Evolutionary conservation across 2,113 vertebrate species (phyloP).

Genomic region (Epinephelus fuscoguttatus): DNA sequence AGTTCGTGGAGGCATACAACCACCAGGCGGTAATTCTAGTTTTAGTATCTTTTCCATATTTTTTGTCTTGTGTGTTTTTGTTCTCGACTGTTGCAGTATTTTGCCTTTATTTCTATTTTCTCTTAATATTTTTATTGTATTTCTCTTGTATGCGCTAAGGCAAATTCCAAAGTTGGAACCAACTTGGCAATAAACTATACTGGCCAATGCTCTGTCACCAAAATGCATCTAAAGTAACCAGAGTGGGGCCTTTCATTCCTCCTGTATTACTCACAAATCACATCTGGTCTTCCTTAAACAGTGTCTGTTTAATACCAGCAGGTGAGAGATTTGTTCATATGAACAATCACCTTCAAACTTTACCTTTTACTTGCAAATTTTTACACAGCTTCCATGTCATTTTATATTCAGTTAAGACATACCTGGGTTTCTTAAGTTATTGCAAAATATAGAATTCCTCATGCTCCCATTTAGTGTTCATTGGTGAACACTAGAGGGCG

Average conservation of each 20-base stretch:
- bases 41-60: too few species aligned
- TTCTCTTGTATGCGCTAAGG: too few species aligned
- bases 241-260: not conserved
- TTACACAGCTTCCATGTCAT: not conserved
- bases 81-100: too few species aligned
- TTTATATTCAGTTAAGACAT: not conserved
- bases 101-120: too few species aligned
- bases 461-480: not conserved
- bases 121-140: too few species aligned
- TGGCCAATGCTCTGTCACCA: not conserved
- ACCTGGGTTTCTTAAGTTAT: not conserved
- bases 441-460: not conserved
- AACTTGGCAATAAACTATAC: too few species aligned
- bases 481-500: constrained; percentile 64
- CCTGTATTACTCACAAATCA: not conserved
- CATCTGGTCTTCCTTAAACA: not conserved
- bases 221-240: not conserved
- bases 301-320: not conserved
- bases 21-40: too few species aligned
- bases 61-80: too few species aligned
- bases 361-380: not conserved
- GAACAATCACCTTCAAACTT: not conserved
- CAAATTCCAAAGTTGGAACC: too few species aligned
- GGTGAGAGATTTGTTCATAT: not conserved
- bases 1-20: too few species aligned